Percentiles rank a stretch among this genome's conserved stretches.
Conservation (phyloP, 2,113 vertebrate genomes). For the Rhynchomys soricoides region DNA sequence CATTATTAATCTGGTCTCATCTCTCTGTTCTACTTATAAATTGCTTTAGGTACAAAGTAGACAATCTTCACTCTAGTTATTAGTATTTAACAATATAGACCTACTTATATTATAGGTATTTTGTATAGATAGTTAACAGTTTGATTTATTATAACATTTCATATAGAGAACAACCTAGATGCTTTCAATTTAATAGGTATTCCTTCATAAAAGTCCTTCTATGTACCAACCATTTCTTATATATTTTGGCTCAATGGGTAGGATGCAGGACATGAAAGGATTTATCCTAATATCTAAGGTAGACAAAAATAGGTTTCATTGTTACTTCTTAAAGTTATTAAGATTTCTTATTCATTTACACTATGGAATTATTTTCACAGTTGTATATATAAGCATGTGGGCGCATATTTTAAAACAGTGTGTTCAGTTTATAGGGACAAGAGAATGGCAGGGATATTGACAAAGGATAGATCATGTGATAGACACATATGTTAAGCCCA, state of each 20-base stretch:
- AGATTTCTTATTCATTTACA: conserved; percentile 25
- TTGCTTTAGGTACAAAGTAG: background rate
- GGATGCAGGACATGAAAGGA: background rate
- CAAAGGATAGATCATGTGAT: too few species aligned
- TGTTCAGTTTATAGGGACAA: too few species aligned
- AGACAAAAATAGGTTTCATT: background rate
- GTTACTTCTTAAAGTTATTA: conserved; percentile 2
- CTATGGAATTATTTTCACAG: background rate
- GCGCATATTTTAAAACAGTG: background rate
- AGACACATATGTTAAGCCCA: background rate
- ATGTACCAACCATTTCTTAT: background rate
- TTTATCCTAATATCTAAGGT: background rate
- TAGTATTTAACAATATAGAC: background rate
- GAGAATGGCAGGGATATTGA: background rate
- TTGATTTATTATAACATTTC: too few species aligned
- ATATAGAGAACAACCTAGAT: background rate
- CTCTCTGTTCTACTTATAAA: background rate
- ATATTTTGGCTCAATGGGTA: background rate
- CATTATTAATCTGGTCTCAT: background rate
- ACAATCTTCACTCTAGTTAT: background rate
- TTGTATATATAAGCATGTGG: background rate
- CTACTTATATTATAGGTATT: too few species aligned
- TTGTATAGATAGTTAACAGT: too few species aligned
- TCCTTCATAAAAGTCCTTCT: background rate
- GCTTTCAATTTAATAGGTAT: background rate